Evolutionary conservation across 2,888 invertebrate genomes (phyloP), one percentile per base, ranked within the genome.

Genomic region (Acanthosoma haemorrhoidale): DNA sequence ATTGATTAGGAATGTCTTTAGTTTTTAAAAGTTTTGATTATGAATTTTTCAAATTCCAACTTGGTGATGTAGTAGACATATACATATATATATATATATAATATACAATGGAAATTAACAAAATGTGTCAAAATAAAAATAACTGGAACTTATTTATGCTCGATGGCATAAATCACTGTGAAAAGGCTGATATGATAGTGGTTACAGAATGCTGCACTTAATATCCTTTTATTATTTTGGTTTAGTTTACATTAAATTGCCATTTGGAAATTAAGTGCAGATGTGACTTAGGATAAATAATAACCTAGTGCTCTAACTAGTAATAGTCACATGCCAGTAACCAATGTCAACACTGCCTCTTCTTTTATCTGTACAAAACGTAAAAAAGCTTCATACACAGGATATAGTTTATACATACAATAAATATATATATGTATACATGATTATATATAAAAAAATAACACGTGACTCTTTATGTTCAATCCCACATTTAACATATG

Each of bases 331-430:
- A 67, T 57, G 67, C 67, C 71, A 59, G 72, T 73, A 73, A 69
- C 72, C 61, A 66, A 69, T 73, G 61, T 73, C 72, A 73, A 73
- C 72, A 73, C 72, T 71, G 71, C 69, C 72, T 71, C 32, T 34
- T 60, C 16, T 58, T 63, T 58, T 21, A 67, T 36, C 70, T 70
- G 70, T 70, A 69, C 58, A 71, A 64, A 39, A 66, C 15, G 57
- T 36, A 43, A 68, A 66, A 68, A 72, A 70, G 39, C 58, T 61
- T 59, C 60, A 70, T 59, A 68, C 71, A 69, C 66, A 72, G 51
- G 66, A 36, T 70, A 41, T 57, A 29, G 36, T 68, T 61, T 57
- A 64, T 57, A 70, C 36, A 57, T 32, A 72, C 70, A 70, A 72
- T 70, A 72, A 70, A 72, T 70, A 70, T 72, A 60, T 71, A 70